phyloP scores from a whole-genome alignment of 2,113 vertebrate genomes.

The Leucosticte australis region DNA sequence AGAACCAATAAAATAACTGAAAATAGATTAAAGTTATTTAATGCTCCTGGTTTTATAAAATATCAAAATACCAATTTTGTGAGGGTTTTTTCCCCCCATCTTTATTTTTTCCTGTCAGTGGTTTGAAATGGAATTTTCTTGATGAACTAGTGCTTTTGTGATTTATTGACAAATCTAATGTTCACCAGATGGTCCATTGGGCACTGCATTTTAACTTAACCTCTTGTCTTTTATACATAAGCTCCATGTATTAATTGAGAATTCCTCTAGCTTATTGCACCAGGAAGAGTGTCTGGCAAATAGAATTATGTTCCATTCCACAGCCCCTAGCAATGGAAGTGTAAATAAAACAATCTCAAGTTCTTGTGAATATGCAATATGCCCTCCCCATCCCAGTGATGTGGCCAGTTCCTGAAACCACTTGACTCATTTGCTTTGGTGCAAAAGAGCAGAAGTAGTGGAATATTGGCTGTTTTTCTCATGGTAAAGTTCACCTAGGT shows the following conservation, averaged over 20 bases:
- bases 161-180: conserved; percentile 69
- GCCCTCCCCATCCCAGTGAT: background rate
- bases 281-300: conserved; percentile 23
- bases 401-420: background rate
- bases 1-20: conserved; percentile 59
- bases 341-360: conserved; percentile 9
- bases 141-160: conserved; percentile 63
- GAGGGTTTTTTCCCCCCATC: background rate
- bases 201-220: conserved; percentile 30
- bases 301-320: conserved; percentile 15
- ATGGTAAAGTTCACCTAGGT: background rate
- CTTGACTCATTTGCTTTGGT: background rate
- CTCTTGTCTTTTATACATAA: conserved; percentile 44
- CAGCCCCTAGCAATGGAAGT: conserved; percentile 12
- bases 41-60: conserved; percentile 26
- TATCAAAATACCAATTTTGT: conserved; percentile 40
- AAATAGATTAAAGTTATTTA: conserved; percentile 50
- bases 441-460: background rate
- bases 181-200: conserved; percentile 63
- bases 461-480: background rate
- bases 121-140: conserved; percentile 66
- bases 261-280: conserved; percentile 10
- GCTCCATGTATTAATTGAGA: conserved; percentile 16
- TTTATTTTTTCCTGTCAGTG: background rate
- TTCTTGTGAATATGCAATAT: background rate